Conservation (phyloP, 1,140 invertebrate species). For the Habropoda laboriosa region DNA sequence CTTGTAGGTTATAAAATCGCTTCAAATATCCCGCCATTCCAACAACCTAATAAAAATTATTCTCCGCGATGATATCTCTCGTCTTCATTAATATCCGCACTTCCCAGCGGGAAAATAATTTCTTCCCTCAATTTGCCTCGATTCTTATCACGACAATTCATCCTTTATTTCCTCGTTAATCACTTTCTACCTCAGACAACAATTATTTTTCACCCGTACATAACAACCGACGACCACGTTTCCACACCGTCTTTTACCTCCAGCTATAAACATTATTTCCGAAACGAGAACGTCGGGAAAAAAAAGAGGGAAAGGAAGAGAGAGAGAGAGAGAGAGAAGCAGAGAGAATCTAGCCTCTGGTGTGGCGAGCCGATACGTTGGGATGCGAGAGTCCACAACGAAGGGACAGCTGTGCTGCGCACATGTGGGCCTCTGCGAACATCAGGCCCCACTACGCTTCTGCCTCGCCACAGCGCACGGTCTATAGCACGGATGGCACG, state of each 20-base stretch:
- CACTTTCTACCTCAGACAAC: no score
- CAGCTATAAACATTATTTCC: neutral
- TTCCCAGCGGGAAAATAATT: no score
- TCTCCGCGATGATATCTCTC: no score
- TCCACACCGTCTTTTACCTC: no score
- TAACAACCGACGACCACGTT: no score
- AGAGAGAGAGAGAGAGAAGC: neutral
- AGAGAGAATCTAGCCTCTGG: neutral
- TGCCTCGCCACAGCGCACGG: conserved; percentile 18
- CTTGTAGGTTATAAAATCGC: neutral
- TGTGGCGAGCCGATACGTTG: neutral
- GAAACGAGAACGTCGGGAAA: neutral
- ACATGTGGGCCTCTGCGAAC: conserved; percentile 47
- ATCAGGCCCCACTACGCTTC: conserved; percentile 48
- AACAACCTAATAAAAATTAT: neutral
- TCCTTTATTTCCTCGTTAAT: no score
- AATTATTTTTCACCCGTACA: no score
- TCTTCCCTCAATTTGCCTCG: no score
- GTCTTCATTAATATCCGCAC: no score
- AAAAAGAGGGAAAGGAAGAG: neutral
- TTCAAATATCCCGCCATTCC: no score
- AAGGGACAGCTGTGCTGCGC: conserved; percentile 40
- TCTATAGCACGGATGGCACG: conserved; percentile 23
- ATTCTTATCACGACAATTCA: no score
- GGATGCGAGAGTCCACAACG: neutral